Evolutionary conservation across 2,888 invertebrate genomes (phyloP), one percentile per base, ranked within the genome.

Genomic region (Gastrophysa polygoni): DNA sequence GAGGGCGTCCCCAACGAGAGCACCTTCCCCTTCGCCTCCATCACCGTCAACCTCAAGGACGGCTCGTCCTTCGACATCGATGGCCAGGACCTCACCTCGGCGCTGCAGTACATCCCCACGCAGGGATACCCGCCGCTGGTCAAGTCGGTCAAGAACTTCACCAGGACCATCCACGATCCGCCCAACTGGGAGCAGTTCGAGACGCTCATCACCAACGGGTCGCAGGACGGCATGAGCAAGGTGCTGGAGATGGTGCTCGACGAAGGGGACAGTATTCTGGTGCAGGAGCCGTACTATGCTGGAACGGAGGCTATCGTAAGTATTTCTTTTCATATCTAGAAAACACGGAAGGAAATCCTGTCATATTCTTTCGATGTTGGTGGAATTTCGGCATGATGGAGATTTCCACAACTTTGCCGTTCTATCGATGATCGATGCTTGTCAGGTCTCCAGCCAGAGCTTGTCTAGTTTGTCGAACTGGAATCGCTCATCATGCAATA

Each of bases 151-250:
- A 86, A 87, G 64, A 83, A 85, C 46, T 86, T 91, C 73, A 90
- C 90, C 73, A 78, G 83, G 49, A 81, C 83, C 50, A 78, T 87
- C 10, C 92, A 92, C 75, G 83, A 85, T 0, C 90, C 91, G 0
- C 91, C 91, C 0, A 79, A 84, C 4, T 84, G 86, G 85, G 81
- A 85, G 1, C 82, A 85, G 1, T 83, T 86, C 1, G 89, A 89
- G 61, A 77, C 92, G 1, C 78, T 91, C 34, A 83, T 92, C 21
- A 91, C 91, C 3, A 87, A 87, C 68, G 93, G 93, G 1, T 88
- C 90, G 20, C 92, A 92, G 78, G 91, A 92, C 76, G 92, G 90
- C 5, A 85, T 93, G 62, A 89, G 89, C 80, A 90, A 90, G 79
- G 85, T 89, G 47, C 83, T 91, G 43, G 91, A 92, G 71, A 85